These are phyloP conservation scores for Pinna nobilis DNA, from an alignment of 1,140 invertebrate species.

Conservation along the genomic window DNA sequence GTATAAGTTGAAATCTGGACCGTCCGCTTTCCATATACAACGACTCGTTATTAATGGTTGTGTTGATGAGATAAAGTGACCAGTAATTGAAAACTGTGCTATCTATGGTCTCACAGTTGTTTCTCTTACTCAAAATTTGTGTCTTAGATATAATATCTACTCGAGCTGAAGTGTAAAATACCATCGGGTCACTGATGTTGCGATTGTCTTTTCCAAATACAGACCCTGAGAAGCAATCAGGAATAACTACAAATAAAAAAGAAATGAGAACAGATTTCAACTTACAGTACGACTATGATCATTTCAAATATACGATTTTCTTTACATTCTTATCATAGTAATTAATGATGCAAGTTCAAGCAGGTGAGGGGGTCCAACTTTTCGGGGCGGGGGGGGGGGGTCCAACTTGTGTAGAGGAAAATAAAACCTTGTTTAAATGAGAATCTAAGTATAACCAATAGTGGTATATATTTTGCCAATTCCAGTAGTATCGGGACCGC, in stretches of 20 bases:
- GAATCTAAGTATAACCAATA: too few species aligned
- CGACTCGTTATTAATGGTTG: neutral
- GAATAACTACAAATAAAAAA: neutral
- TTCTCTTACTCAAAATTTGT: neutral
- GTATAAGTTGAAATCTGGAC: neutral
- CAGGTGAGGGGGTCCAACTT: neutral
- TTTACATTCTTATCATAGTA: neutral
- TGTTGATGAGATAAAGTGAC: neutral
- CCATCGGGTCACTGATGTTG: neutral
- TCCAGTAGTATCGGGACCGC: neutral
- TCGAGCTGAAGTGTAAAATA: slow-evolving; percentile 20
- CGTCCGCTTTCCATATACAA: neutral
- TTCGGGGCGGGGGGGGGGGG: too few species aligned
- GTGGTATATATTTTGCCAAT: too few species aligned
- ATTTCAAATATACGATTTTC: neutral
- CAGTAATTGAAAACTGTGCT: neutral
- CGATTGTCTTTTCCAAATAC: slow-evolving; percentile 14
- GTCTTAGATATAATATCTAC: slow-evolving; percentile 3
- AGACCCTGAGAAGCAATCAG: neutral
- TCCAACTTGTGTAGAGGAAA: too few species aligned
- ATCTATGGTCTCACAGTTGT: too few species aligned
- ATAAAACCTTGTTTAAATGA: too few species aligned
- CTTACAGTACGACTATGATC: neutral
- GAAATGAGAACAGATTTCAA: neutral
- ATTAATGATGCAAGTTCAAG: neutral